Conservation (phyloP, 1,140 invertebrate species). For the Drosophila ficusphila region DNA sequence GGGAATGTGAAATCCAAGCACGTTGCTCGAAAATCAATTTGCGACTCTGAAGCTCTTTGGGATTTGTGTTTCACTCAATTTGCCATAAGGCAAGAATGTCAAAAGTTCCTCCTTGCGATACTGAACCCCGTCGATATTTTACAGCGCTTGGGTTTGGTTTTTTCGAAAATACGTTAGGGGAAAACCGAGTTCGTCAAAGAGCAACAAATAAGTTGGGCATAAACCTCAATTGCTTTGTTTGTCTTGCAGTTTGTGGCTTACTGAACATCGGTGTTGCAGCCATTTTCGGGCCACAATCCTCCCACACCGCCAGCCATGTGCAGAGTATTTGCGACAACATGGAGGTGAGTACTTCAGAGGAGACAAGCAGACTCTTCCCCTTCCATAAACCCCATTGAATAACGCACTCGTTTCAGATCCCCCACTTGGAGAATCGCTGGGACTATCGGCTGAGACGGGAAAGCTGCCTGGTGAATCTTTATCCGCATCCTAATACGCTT, state of each 20-base stretch:
- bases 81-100: constrained; percentile 20
- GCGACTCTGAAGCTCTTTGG: constrained; percentile 43
- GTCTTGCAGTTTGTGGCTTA: constrained; percentile 93
- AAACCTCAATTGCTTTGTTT: constrained; percentile 28
- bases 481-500: constrained; percentile 95
- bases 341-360: constrained; percentile 86
- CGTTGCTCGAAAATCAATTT: constrained; percentile 71
- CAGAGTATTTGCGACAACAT: constrained; percentile 98
- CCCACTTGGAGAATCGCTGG: constrained; percentile 97
- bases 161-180: neutral
- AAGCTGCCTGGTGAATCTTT: constrained; percentile 96
- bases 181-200: neutral
- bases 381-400: constrained; percentile 15
- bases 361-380: neutral
- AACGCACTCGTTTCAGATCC: constrained; percentile 86
- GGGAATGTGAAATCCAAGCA: constrained; percentile 16
- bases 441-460: constrained; percentile 93
- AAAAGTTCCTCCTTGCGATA: neutral
- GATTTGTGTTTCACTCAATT: constrained; percentile 46
- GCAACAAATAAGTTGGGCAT: constrained; percentile 22
- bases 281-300: constrained; percentile 96
- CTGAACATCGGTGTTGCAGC: constrained; percentile 94
- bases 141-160: constrained; percentile 10
- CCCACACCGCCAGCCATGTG: constrained; percentile 95
- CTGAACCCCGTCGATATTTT: constrained; percentile 1